Base-by-base conservation (phyloP, 2,888 invertebrate genomes). In the Apodemia duryi region DNA sequence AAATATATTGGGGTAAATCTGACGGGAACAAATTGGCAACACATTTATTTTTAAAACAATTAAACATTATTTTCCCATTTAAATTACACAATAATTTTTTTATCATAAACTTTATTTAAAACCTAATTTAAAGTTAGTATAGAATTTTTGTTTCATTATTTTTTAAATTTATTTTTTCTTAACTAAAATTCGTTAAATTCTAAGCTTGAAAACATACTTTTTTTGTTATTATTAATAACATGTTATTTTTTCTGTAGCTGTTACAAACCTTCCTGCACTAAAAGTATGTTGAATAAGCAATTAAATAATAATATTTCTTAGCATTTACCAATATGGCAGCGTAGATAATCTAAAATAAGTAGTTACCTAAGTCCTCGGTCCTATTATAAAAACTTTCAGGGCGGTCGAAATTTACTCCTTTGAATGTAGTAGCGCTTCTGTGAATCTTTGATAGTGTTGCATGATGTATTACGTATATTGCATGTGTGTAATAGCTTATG, bases 291-390 rank as follows among this genome's bases (percentile, higher is more conserved):
- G 75, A 72, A 81, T 81, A 78, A 83, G 84, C 80, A 72, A 69
- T 78, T 77, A 77, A 82, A 85, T 84, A 78, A 77, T 71, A 76
- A 77, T 80, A 82, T 80, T 78, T 80, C 77, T 83, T 90, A 89
- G 88, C 91, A 91, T 91, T 91, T 91, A 91, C 91, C 91, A 91
- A 91, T 86, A 88, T 85, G 91, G 90, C 91, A 90, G 91, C 89
- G 87, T 90, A 84, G 82, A 78, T 77, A 68, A 72, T 72, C 77
- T 74, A 71, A 77, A 73, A 77, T 67, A 66, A 69, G 81, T 87
- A 88, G 86, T 75, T 71, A 69, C 74, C 82, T 82, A 69, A 74
- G 70, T 74, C 79, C 79, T 72, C 64, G 64, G 64, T 64, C 81
- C 79, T 76, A 66, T 68, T 67, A 69, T 73, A 67, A 74, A 73